Evolutionary conservation across 2,888 invertebrate species (phyloP).

Genomic region (Tetramorium bicarinatum): DNA sequence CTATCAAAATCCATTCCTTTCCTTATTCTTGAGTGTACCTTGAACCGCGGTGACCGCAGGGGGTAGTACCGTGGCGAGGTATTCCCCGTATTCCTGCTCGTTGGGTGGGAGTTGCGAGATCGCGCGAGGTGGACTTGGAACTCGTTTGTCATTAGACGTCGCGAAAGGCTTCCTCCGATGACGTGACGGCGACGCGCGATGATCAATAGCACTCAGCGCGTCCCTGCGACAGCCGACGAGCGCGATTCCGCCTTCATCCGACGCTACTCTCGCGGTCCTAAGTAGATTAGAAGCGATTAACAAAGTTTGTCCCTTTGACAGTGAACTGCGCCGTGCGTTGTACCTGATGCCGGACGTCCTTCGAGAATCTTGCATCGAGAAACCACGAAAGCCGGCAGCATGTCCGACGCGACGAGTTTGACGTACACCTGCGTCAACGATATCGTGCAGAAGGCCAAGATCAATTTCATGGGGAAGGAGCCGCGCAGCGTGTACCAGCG

Average conservation of each 20-base stretch:
- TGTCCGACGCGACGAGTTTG: slow-evolving; percentile 52
- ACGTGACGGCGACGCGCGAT: slow-evolving; percentile 13
- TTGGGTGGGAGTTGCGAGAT: neutral
- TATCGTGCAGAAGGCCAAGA: slow-evolving; percentile 36
- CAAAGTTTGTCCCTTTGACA: neutral
- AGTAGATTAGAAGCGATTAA: slow-evolving; percentile 42
- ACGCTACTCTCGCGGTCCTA: neutral
- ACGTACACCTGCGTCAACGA: slow-evolving; percentile 42
- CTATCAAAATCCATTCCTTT: neutral
- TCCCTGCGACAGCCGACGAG: neutral
- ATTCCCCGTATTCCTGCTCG: neutral
- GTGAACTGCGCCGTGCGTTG: neutral
- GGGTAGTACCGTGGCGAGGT: neutral
- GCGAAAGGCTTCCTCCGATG: neutral
- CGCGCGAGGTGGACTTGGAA: neutral
- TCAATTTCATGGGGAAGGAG: slow-evolving; percentile 58
- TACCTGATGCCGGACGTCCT: neutral
- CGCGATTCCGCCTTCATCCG: neutral
- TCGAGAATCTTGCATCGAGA: neutral
- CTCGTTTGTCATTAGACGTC: neutral
- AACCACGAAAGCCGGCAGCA: slow-evolving; percentile 11
- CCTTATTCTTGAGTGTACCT: neutral
- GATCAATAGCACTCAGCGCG: neutral
- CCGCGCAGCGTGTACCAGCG: slow-evolving; percentile 62
- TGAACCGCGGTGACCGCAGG: neutral